Evolutionary conservation across 2,888 invertebrate genomes (phyloP), one percentile per base, ranked within the genome.

Genomic region (Auanema sp.): DNA sequence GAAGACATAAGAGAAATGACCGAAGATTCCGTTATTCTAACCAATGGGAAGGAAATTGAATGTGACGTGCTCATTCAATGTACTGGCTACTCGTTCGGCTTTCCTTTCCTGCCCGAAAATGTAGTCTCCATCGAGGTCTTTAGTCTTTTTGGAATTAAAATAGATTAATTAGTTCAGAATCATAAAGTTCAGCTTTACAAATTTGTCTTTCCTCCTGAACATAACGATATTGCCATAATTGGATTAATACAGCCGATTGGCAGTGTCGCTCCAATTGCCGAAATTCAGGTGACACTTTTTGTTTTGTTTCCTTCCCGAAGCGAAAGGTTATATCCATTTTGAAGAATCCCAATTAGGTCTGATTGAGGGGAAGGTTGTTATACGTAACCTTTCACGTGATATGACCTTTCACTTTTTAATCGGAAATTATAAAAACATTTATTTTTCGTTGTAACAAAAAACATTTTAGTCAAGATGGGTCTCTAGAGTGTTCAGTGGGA

Each of bases 1-100:
- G 96, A 98, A 71, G 96, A 98, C 68, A 98, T 99, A 96, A 98
- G 99, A 86, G 97, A 96, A 87, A 88, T 98, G 81, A 95, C 96
- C 43, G 97, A 97, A 70, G 96, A 97, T 62, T 94, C 95, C 42
- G 88, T 98, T 78, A 97, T 97, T 16, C 97, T 80, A 16, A 77
- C 71, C 47, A 75, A 71, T 43, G 83, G 80, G 24, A 65, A 70
- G 41, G 67, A 66, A 53, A 79, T 77, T 60, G 61, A 68, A 18
- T 74, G 79, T 18, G 83, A 83, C 60, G 84, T 84, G 0, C 84
- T 86, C 43, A 84, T 83, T 52, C 60, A 73, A 10, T 75, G 78
- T 65, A 83, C 83, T 40, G 83, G 84, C 18, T 86, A 85, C 73
- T 75, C 74, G 2, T 85, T 86, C 69, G 84, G 81, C 1, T 85